Percentiles rank a stretch among this genome's conserved stretches.
Evolutionary conservation across 1,140 invertebrate species (phyloP).

Genomic region (Achroia grisella): DNA sequence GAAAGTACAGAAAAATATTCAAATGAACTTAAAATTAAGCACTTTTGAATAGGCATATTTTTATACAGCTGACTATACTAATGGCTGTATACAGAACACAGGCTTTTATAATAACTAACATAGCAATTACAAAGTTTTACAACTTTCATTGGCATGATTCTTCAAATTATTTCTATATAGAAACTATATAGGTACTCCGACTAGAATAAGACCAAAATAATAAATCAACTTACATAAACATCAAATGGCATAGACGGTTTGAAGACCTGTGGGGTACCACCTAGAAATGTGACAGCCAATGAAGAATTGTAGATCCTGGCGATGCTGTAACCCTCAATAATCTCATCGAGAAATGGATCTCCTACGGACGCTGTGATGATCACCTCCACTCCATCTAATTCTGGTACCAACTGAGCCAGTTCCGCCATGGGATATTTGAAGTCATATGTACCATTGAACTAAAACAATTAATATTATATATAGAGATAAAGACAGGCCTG

Average conservation of each 20-base stretch:
- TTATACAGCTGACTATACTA: too few species aligned
- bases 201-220: too few species aligned
- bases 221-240: slow-evolving; percentile 77
- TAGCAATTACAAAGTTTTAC: too few species aligned
- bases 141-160: too few species aligned
- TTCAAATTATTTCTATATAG: too few species aligned
- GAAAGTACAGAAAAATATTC: too few species aligned
- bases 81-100: too few species aligned
- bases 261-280: slow-evolving; percentile 93
- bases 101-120: too few species aligned
- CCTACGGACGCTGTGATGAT: slow-evolving; percentile 91
- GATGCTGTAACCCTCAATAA: slow-evolving; percentile 89
- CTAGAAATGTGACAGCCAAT: slow-evolving; percentile 87
- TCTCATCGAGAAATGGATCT: slow-evolving; percentile 90
- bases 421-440: slow-evolving; percentile 90
- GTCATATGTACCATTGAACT: slow-evolving; percentile 91
- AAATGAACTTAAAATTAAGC: too few species aligned
- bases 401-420: slow-evolving; percentile 78
- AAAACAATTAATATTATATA: slow-evolving; percentile 18
- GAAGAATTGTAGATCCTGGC: slow-evolving; percentile 91
- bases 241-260: slow-evolving; percentile 94
- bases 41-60: too few species aligned
- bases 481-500: too few species aligned
- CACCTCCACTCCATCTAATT: slow-evolving; percentile 87
- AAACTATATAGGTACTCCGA: too few species aligned